A percentile compares a stretch with the other conserved stretches of the same genome.
phyloP scores from a whole-genome alignment of 2,888 invertebrate species.

The Eristalis arbustorum region DNA sequence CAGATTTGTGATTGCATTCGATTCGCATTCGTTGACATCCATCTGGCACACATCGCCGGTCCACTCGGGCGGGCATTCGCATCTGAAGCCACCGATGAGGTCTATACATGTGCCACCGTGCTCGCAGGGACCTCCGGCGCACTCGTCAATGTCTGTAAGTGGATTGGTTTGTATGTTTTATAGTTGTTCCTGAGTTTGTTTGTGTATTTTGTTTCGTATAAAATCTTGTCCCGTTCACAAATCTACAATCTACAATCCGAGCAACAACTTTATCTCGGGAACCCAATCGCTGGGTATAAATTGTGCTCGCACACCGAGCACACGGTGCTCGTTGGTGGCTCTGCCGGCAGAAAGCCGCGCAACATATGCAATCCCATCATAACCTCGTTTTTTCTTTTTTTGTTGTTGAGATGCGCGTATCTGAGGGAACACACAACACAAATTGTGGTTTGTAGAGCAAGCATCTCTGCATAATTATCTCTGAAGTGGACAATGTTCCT shows the following conservation, averaged over 20 bases:
- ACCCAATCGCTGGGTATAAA: conserved; percentile 65
- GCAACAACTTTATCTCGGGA: conserved; percentile 65
- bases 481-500: conserved; percentile 66
- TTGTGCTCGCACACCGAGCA: conserved; percentile 54
- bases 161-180: conserved; percentile 55
- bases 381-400: conserved; percentile 50
- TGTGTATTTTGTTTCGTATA: conserved; percentile 36
- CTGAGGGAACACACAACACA: conserved; percentile 60
- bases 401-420: conserved; percentile 53
- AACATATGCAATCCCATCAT: conserved; percentile 67
- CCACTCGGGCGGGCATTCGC: conserved; percentile 94
- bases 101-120: conserved; percentile 95
- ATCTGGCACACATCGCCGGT: conserved; percentile 90
- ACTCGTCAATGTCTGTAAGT: conserved; percentile 90
- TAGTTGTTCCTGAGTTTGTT: conserved; percentile 13
- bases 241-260: conserved; percentile 69
- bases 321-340: conserved; percentile 17
- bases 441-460: conserved; percentile 70
- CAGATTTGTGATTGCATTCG: conserved; percentile 75
- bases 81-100: conserved; percentile 90
- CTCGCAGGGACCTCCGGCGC: conserved; percentile 92
- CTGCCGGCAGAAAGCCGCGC: not conserved
- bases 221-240: conserved; percentile 69
- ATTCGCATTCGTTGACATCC: conserved; percentile 81
- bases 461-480: conserved; percentile 71